These are phyloP conservation scores for Pluvialis apricaria DNA, from an alignment of 2,113 vertebrate species.

Conservation along the genomic window DNA sequence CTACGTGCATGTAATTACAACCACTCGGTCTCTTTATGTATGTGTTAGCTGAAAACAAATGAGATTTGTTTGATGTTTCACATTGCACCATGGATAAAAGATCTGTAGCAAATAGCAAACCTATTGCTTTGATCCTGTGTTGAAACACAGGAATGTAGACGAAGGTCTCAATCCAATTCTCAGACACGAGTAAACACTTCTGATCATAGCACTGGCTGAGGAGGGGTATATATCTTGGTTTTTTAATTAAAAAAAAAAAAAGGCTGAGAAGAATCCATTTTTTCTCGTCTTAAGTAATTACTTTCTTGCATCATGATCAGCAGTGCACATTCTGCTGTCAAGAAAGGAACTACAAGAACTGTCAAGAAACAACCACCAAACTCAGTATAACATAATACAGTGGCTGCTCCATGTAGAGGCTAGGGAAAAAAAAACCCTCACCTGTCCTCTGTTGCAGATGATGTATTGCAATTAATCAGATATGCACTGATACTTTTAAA, in stretches of 20 bases:
- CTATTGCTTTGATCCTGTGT: neutral
- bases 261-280: neutral
- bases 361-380: neutral
- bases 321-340: neutral
- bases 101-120: neutral
- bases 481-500: neutral
- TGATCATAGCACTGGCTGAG: neutral
- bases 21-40: neutral
- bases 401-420: neutral
- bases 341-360: neutral
- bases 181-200: neutral
- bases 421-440: too few species aligned
- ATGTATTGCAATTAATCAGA: neutral
- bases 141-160: neutral
- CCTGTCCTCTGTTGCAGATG: neutral
- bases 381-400: neutral
- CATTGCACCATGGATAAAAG: neutral
- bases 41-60: constrained; percentile 23
- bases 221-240: neutral
- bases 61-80: constrained; percentile 32
- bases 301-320: neutral
- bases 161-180: neutral
- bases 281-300: neutral
- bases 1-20: neutral
- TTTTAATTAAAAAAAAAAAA: neutral